phyloP scores from a whole-genome alignment of 2,113 vertebrate genomes.

The Spilogale gracilis region DNA sequence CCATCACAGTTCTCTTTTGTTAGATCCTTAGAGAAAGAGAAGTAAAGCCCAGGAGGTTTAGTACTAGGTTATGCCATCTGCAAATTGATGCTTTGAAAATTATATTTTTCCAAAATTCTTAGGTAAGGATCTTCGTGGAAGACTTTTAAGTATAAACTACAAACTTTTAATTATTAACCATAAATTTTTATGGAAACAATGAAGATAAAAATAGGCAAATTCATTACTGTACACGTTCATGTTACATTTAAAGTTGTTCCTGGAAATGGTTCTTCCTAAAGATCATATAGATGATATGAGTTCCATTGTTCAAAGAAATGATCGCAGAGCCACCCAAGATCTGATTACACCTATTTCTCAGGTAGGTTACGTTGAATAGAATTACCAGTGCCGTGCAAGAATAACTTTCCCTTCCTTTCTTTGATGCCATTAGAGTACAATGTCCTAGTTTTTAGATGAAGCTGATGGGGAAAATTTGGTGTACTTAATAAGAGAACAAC shows the following conservation, averaged over 20 bases:
- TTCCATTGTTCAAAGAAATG: not conserved
- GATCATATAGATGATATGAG: not conserved
- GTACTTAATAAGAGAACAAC: not conserved
- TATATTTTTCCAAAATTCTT: not conserved
- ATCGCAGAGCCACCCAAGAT: not conserved
- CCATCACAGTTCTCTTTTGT: not conserved
- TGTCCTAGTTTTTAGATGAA: not conserved
- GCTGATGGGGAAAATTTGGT: not conserved
- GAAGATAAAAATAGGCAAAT: not conserved
- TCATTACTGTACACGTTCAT: not conserved
- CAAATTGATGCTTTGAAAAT: not conserved
- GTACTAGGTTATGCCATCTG: not conserved
- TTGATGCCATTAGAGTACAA: not conserved
- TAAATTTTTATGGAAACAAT: not conserved
- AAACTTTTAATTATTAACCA: not conserved
- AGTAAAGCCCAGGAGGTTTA: not conserved
- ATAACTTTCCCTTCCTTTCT: not conserved
- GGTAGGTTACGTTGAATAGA: not conserved
- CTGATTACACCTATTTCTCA: not conserved
- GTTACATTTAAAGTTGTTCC: not conserved
- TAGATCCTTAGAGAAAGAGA: not conserved
- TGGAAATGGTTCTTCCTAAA: not conserved
- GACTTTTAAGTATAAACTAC: not conserved
- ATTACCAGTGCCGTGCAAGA: not conserved
- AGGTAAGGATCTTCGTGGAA: conserved; percentile 9